phyloP scores from a whole-genome alignment of 2,888 invertebrate genomes.

The Theretra japonica region DNA sequence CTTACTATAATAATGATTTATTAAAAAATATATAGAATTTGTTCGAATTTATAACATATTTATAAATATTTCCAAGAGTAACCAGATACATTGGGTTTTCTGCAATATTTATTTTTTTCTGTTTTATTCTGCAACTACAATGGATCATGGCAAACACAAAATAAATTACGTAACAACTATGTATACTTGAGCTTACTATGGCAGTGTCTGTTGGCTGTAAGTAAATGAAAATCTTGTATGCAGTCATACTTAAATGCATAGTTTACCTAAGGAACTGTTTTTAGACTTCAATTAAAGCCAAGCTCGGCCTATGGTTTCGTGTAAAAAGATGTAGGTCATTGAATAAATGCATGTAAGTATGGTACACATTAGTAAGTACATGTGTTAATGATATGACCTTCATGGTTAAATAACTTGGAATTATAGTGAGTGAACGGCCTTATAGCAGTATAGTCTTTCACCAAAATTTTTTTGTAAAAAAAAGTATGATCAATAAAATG shows the following conservation, averaged over 20 bases:
- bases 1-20: not conserved
- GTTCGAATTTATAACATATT: not conserved
- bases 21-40: not conserved
- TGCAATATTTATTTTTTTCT: not conserved
- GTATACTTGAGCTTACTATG: constrained; percentile 32
- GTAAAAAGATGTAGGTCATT: not conserved
- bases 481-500: not conserved
- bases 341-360: constrained; percentile 20
- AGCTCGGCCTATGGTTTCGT: not conserved
- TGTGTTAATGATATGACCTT: not conserved
- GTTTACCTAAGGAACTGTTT: constrained; percentile 22
- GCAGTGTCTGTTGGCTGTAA: constrained; percentile 32
- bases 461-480: not conserved
- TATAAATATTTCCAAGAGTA: not conserved
- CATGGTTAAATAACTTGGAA: constrained; percentile 3
- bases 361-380: constrained; percentile 17
- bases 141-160: constrained; percentile 26
- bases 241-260: constrained; percentile 21
- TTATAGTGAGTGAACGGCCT: constrained; percentile 19
- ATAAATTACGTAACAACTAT: constrained; percentile 23
- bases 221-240: constrained; percentile 16
- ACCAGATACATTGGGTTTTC: not conserved
- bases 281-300: not conserved
- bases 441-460: not conserved
- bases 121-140: constrained; percentile 8